These are phyloP conservation scores for Lota lota DNA, from an alignment of 2,113 vertebrate genomes.

Conservation along the genomic window DNA sequence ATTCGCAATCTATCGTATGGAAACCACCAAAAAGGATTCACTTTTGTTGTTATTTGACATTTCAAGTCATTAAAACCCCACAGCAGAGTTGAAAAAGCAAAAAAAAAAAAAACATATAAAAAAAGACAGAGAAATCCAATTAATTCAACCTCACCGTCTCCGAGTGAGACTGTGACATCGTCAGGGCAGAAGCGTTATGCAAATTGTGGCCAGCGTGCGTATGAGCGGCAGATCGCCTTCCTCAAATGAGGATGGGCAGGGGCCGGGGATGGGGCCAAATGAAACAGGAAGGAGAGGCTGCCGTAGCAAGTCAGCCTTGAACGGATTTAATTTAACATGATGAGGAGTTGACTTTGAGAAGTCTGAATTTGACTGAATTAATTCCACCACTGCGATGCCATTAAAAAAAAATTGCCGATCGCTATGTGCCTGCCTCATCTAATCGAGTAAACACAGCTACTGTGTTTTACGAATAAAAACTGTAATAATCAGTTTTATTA, in stretches of 20 bases:
- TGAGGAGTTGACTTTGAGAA: slow-evolving; percentile 74
- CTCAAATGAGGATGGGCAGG: slow-evolving; percentile 59
- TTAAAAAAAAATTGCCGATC: too few relatives aligned
- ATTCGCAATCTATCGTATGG: too few relatives aligned
- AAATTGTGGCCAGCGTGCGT: slow-evolving; percentile 60
- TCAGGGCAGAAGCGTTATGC: slow-evolving; percentile 58
- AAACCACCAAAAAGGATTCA: too few relatives aligned
- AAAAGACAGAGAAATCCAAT: slow-evolving; percentile 25
- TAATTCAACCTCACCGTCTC: slow-evolving; percentile 40
- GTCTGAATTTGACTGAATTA: slow-evolving; percentile 73
- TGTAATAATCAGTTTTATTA: too few relatives aligned
- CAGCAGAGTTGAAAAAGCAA: too few relatives aligned
- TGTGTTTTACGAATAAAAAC: too few relatives aligned
- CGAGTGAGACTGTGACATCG: slow-evolving; percentile 40
- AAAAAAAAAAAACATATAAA: too few relatives aligned
- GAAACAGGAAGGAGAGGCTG: slow-evolving; percentile 54
- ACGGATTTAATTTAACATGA: slow-evolving; percentile 77
- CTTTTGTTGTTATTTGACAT: too few relatives aligned
- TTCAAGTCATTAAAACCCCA: too few relatives aligned
- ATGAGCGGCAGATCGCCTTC: slow-evolving; percentile 53
- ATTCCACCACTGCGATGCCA: slow-evolving; percentile 23
- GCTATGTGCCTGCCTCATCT: too few relatives aligned
- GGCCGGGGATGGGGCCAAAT: slow-evolving; percentile 50
- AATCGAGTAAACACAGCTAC: too few relatives aligned
- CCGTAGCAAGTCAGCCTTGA: slow-evolving; percentile 70